These are phyloP conservation scores for Eupithecia vulgata DNA, from an alignment of 2,888 invertebrate genomes.

Conservation along the genomic window DNA sequence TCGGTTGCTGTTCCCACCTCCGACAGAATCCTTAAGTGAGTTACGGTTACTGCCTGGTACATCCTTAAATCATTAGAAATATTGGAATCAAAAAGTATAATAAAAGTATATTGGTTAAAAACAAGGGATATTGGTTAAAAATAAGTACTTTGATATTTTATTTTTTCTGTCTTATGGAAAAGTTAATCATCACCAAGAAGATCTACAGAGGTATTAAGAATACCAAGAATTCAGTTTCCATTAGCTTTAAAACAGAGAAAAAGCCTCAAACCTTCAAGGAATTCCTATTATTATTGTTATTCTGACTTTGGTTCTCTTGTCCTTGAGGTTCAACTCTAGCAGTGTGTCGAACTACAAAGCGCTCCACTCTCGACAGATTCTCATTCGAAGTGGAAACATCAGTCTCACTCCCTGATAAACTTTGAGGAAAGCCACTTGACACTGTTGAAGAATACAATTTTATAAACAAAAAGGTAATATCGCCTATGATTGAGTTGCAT, in stretches of 20 bases:
- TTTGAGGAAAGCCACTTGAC: conserved; percentile 87
- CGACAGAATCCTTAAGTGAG: conserved; percentile 84
- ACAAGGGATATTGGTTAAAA: too few species aligned
- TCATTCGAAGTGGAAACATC: conserved; percentile 96
- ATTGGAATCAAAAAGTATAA: not conserved
- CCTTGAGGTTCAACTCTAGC: conserved; percentile 96
- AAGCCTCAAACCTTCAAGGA: conserved; percentile 80
- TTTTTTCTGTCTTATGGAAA: not conserved
- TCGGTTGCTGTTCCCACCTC: conserved; percentile 84
- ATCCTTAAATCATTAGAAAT: conserved; percentile 56
- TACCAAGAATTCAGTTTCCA: not conserved
- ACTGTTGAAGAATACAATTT: conserved; percentile 55
- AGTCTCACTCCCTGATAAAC: conserved; percentile 94
- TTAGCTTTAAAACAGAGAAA: too few species aligned
- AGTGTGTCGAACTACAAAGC: conserved; percentile 91
- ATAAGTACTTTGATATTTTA: too few species aligned
- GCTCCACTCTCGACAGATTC: conserved; percentile 93
- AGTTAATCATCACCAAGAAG: not conserved
- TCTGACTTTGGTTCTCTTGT: conserved; percentile 88
- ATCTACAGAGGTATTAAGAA: not conserved
- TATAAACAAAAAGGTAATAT: not conserved
- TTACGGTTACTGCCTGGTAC: conserved; percentile 85
- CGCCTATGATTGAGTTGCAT: not conserved
- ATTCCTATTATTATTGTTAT: conserved; percentile 83
- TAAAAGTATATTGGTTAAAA: not conserved